phyloP scores from a whole-genome alignment of 2,797 vertebrate species.

The Nannoperca obscura region DNA sequence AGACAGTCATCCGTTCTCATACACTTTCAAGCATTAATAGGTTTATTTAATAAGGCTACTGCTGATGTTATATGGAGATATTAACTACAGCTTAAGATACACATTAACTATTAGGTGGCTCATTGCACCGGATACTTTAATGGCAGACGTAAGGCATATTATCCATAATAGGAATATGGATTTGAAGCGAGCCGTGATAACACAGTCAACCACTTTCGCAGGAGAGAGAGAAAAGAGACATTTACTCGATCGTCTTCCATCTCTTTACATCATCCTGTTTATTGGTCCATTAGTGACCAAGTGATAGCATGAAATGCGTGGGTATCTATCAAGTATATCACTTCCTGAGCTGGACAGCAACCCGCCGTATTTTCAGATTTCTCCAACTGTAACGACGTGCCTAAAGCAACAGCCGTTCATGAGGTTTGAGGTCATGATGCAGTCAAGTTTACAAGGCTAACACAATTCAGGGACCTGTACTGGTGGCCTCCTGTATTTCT shows the following conservation, averaged over 20 bases:
- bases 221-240: constrained; percentile 53
- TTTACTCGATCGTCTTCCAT: constrained; percentile 64
- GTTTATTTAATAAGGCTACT: constrained; percentile 57
- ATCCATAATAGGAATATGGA: constrained; percentile 64
- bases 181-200: constrained; percentile 60
- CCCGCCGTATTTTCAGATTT: constrained; percentile 24
- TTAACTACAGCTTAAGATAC: constrained; percentile 66
- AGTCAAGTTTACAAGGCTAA: constrained; percentile 30
- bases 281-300: constrained; percentile 79
- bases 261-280: constrained; percentile 64
- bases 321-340: constrained; percentile 67
- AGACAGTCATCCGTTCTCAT: constrained; percentile 53
- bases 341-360: constrained; percentile 25
- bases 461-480: not conserved
- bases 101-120: constrained; percentile 60
- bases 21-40: constrained; percentile 39
- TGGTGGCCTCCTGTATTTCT: not conserved
- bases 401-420: constrained; percentile 40
- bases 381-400: constrained; percentile 11
- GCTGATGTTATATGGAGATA: constrained; percentile 57
- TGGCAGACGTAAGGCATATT: constrained; percentile 54
- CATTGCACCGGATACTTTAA: constrained; percentile 65
- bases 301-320: constrained; percentile 53
- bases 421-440: constrained; percentile 27
- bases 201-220: constrained; percentile 43